phyloP scores from a whole-genome alignment of 2,797 vertebrate species.

The Cichlasoma orientale region DNA sequence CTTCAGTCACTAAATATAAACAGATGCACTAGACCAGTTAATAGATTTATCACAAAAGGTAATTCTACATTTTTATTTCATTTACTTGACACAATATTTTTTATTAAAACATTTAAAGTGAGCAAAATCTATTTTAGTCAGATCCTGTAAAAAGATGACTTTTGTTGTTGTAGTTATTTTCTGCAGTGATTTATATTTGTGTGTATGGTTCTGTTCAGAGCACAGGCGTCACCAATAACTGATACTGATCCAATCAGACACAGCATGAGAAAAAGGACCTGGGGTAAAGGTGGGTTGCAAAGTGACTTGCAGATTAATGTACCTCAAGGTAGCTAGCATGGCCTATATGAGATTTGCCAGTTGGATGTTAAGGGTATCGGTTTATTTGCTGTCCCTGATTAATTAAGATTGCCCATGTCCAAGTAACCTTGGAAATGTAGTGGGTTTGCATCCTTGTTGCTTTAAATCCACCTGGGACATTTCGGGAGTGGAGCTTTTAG shows the following conservation, averaged over 20 bases:
- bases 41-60: too few relatives aligned
- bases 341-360: neutral
- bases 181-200: neutral
- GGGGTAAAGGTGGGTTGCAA: neutral
- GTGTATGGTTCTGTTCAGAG: neutral
- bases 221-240: neutral
- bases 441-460: too few relatives aligned
- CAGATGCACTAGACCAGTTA: too few relatives aligned
- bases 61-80: too few relatives aligned
- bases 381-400: neutral
- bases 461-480: neutral
- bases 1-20: too few relatives aligned
- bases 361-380: neutral
- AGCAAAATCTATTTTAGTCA: too few relatives aligned
- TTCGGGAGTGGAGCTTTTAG: neutral
- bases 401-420: neutral
- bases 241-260: neutral
- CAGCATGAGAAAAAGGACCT: neutral
- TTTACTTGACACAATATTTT: too few relatives aligned
- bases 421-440: too few relatives aligned
- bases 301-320: neutral
- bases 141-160: too few relatives aligned
- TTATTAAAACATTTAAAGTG: too few relatives aligned
- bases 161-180: too few relatives aligned
- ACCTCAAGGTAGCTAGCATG: rapidly evolving